phyloP scores from a whole-genome alignment of 2,113 vertebrate genomes.

The Toxostoma redivivum region DNA sequence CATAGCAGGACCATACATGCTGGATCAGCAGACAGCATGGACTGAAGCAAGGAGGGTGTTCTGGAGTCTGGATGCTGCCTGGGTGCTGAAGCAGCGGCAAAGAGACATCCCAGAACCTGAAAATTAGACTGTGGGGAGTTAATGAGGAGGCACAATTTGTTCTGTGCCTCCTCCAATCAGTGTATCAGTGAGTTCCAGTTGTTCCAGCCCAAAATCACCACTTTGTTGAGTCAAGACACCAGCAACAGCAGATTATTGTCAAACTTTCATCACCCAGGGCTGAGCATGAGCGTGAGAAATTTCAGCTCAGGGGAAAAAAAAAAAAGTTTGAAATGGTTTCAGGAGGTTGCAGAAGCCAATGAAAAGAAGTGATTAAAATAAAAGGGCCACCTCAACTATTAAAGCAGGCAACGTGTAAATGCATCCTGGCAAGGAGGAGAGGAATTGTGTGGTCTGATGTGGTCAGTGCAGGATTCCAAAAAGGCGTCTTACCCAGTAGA shows the following conservation, averaged over 20 bases:
- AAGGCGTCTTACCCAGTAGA: not conserved
- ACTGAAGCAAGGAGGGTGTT: not conserved
- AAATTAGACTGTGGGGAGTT: not conserved
- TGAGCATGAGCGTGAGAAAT: not conserved
- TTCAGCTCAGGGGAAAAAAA: not conserved
- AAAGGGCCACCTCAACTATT: not conserved
- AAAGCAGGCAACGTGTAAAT: not conserved
- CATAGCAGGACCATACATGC: not conserved
- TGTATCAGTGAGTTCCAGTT: not conserved
- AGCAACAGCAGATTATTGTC: not conserved
- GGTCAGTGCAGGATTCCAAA: not conserved
- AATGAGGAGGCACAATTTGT: not conserved
- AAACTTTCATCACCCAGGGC: not conserved
- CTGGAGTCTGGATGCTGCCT: not conserved
- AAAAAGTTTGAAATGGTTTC: not conserved
- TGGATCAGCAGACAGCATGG: not conserved
- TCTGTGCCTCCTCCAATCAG: not conserved
- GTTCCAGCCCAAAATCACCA: constrained; percentile 25
- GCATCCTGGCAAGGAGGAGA: not conserved
- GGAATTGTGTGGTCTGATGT: not conserved
- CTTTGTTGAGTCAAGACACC: not conserved
- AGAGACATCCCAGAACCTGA: not conserved
- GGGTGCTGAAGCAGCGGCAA: not conserved
- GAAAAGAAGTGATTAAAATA: constrained; percentile 21
- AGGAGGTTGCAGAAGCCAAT: constrained; percentile 1